These are phyloP conservation scores for Luperina nickerlii DNA, from an alignment of 2,888 invertebrate species.

Conservation along the genomic window DNA sequence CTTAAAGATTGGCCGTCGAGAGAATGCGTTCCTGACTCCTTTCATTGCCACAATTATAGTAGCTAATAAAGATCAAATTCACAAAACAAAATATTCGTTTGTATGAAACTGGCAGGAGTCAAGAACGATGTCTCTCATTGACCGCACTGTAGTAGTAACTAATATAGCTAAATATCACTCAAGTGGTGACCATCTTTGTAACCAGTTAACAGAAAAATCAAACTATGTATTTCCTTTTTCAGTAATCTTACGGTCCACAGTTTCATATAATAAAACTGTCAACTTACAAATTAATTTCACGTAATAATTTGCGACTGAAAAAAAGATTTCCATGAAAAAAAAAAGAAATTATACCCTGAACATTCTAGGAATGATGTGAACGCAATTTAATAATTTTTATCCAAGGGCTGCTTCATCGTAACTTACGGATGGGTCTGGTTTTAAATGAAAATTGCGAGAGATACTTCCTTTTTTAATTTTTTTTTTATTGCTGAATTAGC, in stretches of 20 bases:
- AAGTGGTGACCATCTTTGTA: not conserved
- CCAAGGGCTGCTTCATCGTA: conserved; percentile 52
- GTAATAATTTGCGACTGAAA: conserved; percentile 30
- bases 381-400: conserved; percentile 65
- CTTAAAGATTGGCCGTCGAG: not conserved
- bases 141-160: too few relatives aligned
- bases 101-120: not conserved
- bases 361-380: conserved; percentile 55
- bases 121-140: not conserved
- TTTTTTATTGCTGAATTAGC: too few relatives aligned
- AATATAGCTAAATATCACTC: not conserved
- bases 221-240: not conserved
- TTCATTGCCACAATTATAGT: not conserved
- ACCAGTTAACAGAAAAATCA: not conserved
- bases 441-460: conserved; percentile 56
- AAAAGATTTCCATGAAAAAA: conserved; percentile 41
- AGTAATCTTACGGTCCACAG: conserved; percentile 1
- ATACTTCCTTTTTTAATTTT: not conserved
- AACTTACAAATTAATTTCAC: conserved; percentile 31
- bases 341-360: conserved; percentile 54
- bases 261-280: conserved; percentile 42
- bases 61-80: not conserved
- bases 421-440: conserved; percentile 59
- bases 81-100: not conserved
- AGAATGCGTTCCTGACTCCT: not conserved